phyloP scores from a whole-genome alignment of 1,140 invertebrate genomes.

The Arctopsyche grandis region DNA sequence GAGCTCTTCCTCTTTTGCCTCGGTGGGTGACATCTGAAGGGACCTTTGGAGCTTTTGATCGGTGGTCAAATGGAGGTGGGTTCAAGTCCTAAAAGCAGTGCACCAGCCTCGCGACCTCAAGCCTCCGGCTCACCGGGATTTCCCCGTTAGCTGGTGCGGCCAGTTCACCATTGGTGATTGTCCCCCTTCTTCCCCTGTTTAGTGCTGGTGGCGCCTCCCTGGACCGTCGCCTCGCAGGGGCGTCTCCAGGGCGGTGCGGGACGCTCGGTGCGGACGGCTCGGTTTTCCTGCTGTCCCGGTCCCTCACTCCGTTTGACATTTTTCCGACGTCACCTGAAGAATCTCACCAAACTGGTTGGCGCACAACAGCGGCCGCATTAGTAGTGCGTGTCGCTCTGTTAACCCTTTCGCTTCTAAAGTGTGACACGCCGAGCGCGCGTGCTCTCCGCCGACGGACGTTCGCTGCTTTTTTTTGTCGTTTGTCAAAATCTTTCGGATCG shows the following conservation, averaged over 20 bases:
- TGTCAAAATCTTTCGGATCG: not conserved
- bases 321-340: constrained; percentile 37
- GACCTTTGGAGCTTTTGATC: too few species aligned
- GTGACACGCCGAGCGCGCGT: constrained; percentile 35
- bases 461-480: too few species aligned
- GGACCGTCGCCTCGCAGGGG: not conserved
- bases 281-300: constrained; percentile 1
- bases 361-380: constrained; percentile 34
- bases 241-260: not conserved
- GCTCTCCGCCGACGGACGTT: not conserved
- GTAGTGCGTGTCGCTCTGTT: constrained; percentile 41
- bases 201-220: not conserved
- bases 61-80: too few species aligned
- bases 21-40: too few species aligned
- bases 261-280: not conserved
- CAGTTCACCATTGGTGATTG: not conserved
- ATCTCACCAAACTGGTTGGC: constrained; percentile 38
- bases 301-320: constrained; percentile 31
- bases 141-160: constrained; percentile 10
- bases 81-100: not conserved
- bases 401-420: constrained; percentile 42
- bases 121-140: not conserved
- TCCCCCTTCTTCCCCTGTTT: not conserved
- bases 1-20: too few species aligned
- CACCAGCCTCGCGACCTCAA: not conserved